Conservation (phyloP, 2,113 vertebrate species). For the Emydocephalus ijimae region DNA sequence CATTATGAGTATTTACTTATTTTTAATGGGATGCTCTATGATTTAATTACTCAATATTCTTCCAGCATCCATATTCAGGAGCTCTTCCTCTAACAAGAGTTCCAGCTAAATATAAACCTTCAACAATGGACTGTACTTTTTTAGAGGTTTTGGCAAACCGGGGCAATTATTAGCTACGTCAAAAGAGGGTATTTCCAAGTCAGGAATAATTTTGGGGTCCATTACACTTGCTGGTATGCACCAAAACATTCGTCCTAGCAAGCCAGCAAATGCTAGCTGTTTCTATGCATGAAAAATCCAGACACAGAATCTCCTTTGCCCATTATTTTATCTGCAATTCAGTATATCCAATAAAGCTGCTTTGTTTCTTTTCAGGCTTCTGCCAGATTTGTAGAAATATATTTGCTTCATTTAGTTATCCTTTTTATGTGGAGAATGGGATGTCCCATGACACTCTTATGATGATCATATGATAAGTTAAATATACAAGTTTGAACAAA, state of each 20-base stretch:
- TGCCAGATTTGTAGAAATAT: not conserved
- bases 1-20: not conserved
- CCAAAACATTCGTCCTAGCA: too few relatives aligned
- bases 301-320: not conserved
- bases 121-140: not conserved
- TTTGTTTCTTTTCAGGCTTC: not conserved
- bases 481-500: conserved; percentile 4
- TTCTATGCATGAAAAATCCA: not conserved
- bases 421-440: not conserved
- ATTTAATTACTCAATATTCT: not conserved
- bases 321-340: not conserved
- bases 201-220: too few relatives aligned
- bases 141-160: not conserved
- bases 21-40: not conserved
- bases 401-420: conserved; percentile 21
- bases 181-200: not conserved
- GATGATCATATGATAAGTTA: not conserved
- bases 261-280: not conserved
- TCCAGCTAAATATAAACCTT: not conserved
- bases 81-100: not conserved
- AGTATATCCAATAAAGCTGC: not conserved
- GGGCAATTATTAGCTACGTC: not conserved
- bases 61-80: not conserved
- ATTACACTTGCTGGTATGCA: not conserved
- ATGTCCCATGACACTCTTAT: not conserved